Conservation (phyloP, 2,113 vertebrate species). For the Aptenodytes forsteri region DNA sequence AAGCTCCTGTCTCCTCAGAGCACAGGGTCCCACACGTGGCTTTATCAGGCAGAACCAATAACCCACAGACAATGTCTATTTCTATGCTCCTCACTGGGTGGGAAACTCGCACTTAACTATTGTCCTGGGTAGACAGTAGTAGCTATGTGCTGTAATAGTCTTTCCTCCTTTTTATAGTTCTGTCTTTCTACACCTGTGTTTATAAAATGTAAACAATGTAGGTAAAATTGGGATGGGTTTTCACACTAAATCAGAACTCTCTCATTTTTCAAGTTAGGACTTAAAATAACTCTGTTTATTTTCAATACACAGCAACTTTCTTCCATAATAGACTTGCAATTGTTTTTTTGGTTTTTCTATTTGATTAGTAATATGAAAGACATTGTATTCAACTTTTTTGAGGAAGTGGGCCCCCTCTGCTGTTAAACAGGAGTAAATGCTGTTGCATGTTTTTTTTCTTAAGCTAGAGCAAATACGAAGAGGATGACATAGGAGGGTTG, state of each 20-base stretch:
- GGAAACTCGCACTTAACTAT: background rate
- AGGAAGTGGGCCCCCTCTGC: conserved; percentile 33
- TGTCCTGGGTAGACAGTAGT: background rate
- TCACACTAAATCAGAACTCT: background rate
- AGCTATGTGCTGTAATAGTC: background rate
- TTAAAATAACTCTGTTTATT: background rate
- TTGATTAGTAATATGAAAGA: background rate
- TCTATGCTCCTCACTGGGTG: background rate
- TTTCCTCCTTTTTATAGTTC: background rate
- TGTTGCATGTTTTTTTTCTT: background rate
- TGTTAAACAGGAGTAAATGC: background rate
- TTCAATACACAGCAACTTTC: background rate
- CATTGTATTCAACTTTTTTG: background rate
- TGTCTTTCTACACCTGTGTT: background rate
- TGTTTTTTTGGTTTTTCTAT: background rate
- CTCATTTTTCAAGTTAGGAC: background rate
- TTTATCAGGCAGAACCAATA: accelerated
- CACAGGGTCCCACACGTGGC: accelerated
- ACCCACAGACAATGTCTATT: background rate
- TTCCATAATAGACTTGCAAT: background rate
- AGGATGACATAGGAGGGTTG: no score
- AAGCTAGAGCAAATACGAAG: accelerated
- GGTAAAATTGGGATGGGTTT: background rate
- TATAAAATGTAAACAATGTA: background rate
- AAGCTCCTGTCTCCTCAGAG: background rate